A percentile compares a stretch with the other conserved stretches of the same genome.
phyloP scores from a whole-genome alignment of 2,113 vertebrate species.

The Capricornis sumatraensis region DNA sequence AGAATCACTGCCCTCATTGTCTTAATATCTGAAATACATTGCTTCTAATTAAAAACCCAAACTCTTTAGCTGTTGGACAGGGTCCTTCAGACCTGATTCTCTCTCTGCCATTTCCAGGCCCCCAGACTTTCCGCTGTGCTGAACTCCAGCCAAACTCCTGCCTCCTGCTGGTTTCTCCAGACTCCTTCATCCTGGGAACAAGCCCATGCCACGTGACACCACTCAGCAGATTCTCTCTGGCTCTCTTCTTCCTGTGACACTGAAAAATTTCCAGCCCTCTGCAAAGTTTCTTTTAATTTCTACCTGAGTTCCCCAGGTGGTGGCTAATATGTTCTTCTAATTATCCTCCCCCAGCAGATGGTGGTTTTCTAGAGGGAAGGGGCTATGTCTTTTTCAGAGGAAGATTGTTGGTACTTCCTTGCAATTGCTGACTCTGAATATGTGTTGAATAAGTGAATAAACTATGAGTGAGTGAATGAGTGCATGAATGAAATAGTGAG shows the following conservation, averaged over 20 bases:
- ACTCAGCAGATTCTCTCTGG: background rate
- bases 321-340: background rate
- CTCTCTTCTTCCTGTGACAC: background rate
- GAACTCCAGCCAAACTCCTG: background rate
- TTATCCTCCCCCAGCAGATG: background rate
- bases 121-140: background rate
- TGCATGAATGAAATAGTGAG: background rate
- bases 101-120: background rate
- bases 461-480: background rate
- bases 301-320: background rate
- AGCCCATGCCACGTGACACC: background rate
- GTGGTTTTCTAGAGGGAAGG: background rate
- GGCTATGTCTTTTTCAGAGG: background rate
- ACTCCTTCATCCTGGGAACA: no score
- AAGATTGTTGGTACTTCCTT: background rate
- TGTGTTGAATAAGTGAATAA: background rate
- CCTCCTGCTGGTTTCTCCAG: background rate
- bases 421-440: background rate
- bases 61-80: background rate
- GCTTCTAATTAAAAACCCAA: background rate
- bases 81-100: background rate
- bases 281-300: background rate
- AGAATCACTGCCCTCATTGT: background rate
- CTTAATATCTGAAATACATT: background rate
- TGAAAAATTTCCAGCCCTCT: background rate